Evolutionary conservation across 2,888 invertebrate genomes (phyloP).

Genomic region (Tetranychus piercei): DNA sequence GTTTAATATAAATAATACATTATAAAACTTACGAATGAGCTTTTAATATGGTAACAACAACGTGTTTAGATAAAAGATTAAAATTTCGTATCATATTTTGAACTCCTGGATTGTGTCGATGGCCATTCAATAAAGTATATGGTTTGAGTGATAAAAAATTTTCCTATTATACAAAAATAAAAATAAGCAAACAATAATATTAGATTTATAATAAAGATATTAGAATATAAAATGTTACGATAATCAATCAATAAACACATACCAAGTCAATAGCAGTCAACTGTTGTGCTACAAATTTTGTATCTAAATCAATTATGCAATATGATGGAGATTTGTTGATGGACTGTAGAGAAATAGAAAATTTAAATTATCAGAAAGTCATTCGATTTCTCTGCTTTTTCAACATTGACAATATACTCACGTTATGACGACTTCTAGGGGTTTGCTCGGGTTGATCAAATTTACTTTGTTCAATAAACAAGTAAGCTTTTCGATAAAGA

Average conservation of each 20-base stretch:
- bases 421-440: not conserved
- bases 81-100: conserved; percentile 22
- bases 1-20: not conserved
- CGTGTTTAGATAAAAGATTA: conserved; percentile 22
- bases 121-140: conserved; percentile 17
- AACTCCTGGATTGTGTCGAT: conserved; percentile 16
- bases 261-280: conserved; percentile 23
- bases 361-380: not conserved
- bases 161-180: conserved; percentile 14
- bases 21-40: conserved; percentile 17
- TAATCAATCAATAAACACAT: not conserved
- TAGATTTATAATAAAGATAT: not conserved
- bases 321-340: conserved; percentile 8
- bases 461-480: conserved; percentile 2
- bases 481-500: not conserved
- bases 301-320: conserved; percentile 20
- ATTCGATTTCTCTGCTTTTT: not conserved
- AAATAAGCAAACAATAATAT: conserved; percentile 5
- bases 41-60: conserved; percentile 21
- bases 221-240: not conserved
- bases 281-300: conserved; percentile 22
- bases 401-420: not conserved
- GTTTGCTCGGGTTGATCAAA: not conserved
- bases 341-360: not conserved
- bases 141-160: conserved; percentile 21